These are phyloP conservation scores for Scaptomyza hsui DNA, from an alignment of 1,140 invertebrate species.

Conservation along the genomic window DNA sequence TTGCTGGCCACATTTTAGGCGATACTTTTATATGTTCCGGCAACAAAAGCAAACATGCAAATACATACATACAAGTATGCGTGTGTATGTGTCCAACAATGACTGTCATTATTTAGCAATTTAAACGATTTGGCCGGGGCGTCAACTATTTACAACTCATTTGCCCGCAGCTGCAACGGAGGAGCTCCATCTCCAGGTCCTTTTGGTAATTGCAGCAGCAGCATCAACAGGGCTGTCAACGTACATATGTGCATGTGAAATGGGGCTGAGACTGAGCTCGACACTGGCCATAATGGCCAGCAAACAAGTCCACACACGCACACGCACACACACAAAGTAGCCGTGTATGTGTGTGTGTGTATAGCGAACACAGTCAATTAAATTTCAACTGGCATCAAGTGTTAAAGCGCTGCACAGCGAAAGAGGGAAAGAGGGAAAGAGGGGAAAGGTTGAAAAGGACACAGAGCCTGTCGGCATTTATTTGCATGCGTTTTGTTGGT, in stretches of 20 bases:
- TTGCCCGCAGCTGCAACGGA: constrained; percentile 43
- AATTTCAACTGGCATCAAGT: constrained; percentile 67
- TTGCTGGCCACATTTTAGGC: constrained; percentile 59
- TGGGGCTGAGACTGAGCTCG: constrained; percentile 7
- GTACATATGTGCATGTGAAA: constrained; percentile 44
- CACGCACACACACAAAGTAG: constrained; percentile 1
- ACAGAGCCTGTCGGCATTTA: constrained; percentile 32
- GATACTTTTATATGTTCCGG: constrained; percentile 56
- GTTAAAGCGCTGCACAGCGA: constrained; percentile 67
- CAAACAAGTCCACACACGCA: constrained; percentile 68
- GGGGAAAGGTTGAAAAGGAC: too few relatives aligned
- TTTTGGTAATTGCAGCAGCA: constrained; percentile 80
- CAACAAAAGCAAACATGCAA: constrained; percentile 40
- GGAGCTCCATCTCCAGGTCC: constrained; percentile 9
- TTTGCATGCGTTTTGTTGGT: constrained; percentile 6
- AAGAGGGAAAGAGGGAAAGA: neutral
- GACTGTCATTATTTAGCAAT: constrained; percentile 72
- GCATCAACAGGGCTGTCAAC: constrained; percentile 56
- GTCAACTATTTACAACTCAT: constrained; percentile 63
- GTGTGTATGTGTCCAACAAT: constrained; percentile 24
- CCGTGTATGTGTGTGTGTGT: constrained; percentile 12
- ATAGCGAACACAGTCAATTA: constrained; percentile 72
- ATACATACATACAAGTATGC: constrained; percentile 13
- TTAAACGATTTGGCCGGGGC: constrained; percentile 70
- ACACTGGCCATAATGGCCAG: constrained; percentile 70